Evolutionary conservation across 2,797 vertebrate genomes (phyloP), one percentile per base, ranked within the genome.

Genomic region (Cossypha dichroa): DNA sequence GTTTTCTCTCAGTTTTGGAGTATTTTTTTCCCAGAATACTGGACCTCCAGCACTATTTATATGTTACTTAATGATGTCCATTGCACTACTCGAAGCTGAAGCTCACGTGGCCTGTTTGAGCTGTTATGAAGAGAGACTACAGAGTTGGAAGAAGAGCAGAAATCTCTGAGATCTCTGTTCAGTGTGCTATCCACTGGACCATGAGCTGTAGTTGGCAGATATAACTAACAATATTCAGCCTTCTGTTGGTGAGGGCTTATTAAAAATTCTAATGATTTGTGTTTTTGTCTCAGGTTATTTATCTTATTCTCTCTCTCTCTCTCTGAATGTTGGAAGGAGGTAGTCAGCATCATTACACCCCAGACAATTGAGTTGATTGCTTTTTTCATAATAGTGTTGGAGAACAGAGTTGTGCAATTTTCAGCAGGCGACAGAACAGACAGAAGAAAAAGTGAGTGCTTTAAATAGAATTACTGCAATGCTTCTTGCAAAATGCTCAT

Each of bases 351-450:
- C 94, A 97, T 97, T 97, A 93, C 88, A 84, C 79, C 66, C 91
- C 58, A 96, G 96, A 97, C 96, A 97, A 96, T 95, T 88, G 88
- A 95, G 85, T 38, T 96, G 96, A 97, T 97, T 96, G 95, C 84
- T 84, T 96, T 96, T 93, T 97, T 96, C 87, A 90, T 95, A 95
- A 96, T 81, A 88, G 43, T 90, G 68, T 88, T 96, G 81, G 88
- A 94, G 94, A 97, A 94, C 67, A 95, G 59, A 95, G 88, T 90
- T 93, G 77, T 94, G 86, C 69, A 95, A 96, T 96, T 97, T 97
- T 94, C 86, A 93, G 72, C 85, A 90, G 87, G 85, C 19, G 11
- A 93, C 77, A 91, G 70, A 92, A 91, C 15, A 94, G 83, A 94
- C 38, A 88, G 77, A 93, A 93, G 90, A 91, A 96, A 95, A 97